These are phyloP conservation scores for Ophioderma brevispina DNA, from an alignment of 35 echinoderm and acorn worm genomes.

Conservation along the genomic window DNA sequence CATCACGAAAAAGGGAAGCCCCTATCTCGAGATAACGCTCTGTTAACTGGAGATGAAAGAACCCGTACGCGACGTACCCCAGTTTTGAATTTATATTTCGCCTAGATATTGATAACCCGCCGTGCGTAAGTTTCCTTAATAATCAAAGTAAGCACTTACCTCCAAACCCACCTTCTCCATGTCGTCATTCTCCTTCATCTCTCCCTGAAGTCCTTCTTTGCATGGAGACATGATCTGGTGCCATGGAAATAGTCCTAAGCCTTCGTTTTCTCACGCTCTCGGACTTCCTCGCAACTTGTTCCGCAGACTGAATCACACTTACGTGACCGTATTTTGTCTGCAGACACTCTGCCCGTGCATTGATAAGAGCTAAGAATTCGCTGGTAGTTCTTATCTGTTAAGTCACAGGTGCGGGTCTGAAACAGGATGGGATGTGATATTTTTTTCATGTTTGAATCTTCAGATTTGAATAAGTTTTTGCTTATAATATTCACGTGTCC, in stretches of 20 bases:
- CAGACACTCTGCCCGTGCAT: constrained; percentile 66
- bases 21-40: no score
- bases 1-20: no score
- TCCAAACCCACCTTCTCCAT: neutral
- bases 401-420: constrained; percentile 86
- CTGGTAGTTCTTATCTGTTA: constrained; percentile 64
- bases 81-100: no score
- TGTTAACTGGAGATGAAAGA: neutral
- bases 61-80: neutral
- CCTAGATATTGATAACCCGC: no score
- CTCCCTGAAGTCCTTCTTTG: constrained; percentile 77
- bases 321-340: constrained; percentile 16
- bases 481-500: no score
- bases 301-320: constrained; percentile 91
- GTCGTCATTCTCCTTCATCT: neutral
- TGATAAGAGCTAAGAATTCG: constrained; percentile 88
- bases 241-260: constrained; percentile 74
- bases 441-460: no score
- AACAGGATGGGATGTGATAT: no score
- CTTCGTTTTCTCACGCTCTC: constrained; percentile 23
- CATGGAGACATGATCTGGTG: constrained; percentile 94
- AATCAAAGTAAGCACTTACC: neutral
- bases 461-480: no score
- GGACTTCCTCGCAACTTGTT: constrained; percentile 78
- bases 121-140: neutral